Conservation (phyloP, 2,113 vertebrate genomes). For the Hylia prasina region DNA sequence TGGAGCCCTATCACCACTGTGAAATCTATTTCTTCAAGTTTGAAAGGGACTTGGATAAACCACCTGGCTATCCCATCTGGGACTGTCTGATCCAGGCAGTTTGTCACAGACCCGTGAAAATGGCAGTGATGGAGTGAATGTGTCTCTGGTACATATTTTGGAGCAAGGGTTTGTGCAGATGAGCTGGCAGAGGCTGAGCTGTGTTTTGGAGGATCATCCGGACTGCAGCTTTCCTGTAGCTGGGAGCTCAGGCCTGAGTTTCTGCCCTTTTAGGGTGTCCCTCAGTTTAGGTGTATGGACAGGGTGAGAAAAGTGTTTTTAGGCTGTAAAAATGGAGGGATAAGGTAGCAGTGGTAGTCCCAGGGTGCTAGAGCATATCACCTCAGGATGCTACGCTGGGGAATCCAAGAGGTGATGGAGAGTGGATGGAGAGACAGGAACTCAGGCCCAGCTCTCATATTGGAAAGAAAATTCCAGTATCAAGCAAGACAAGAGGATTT, state of each 20-base stretch:
- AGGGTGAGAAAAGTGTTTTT: not conserved
- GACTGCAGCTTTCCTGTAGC: not conserved
- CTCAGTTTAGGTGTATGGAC: not conserved
- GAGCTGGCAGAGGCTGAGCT: not conserved
- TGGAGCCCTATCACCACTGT: not conserved
- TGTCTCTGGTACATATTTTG: not conserved
- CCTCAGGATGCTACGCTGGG: too few species aligned
- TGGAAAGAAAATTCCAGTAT: not conserved
- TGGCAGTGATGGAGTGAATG: not conserved
- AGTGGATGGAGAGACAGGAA: not conserved
- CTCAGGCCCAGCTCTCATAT: not conserved
- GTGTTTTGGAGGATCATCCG: not conserved
- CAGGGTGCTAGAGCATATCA: not conserved
- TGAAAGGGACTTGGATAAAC: constrained; percentile 25
- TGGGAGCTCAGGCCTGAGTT: not conserved
- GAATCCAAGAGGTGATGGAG: not conserved
- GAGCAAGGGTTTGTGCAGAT: not conserved
- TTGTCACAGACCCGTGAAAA: not conserved
- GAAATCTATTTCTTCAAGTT: constrained; percentile 22
- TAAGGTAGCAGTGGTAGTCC: not conserved
- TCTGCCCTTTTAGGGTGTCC: not conserved
- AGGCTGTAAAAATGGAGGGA: not conserved
- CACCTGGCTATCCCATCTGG: not conserved
- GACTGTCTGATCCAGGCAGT: not conserved
- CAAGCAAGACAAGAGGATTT: not conserved